Evolutionary conservation across 2,113 vertebrate genomes (phyloP).

Genomic region (Scytalopus superciliaris): DNA sequence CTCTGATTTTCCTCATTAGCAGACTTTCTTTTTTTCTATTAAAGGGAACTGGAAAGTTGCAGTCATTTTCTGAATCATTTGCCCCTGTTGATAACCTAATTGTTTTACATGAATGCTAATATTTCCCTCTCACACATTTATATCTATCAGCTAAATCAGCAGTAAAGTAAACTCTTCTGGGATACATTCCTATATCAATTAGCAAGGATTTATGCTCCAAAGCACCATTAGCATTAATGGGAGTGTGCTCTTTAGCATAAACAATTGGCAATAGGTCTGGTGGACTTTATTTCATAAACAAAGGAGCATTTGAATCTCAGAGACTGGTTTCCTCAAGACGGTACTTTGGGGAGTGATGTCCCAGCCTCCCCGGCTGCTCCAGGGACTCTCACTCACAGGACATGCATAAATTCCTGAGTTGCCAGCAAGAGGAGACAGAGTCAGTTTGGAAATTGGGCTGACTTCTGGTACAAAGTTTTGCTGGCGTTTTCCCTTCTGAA

Average conservation of each 20-base stretch:
- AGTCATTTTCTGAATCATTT: constrained; percentile 58
- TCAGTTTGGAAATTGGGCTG: not conserved
- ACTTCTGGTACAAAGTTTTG: not conserved
- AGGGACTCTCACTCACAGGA: not conserved
- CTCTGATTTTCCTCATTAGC: constrained; percentile 50
- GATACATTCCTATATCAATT: constrained; percentile 64
- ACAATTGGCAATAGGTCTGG: constrained; percentile 19
- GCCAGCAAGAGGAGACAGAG: not conserved
- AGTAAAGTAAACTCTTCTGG: constrained; percentile 59
- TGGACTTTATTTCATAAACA: constrained; percentile 56
- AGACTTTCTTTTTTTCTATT: not conserved
- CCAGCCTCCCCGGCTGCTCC: not conserved
- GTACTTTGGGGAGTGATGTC: not conserved
- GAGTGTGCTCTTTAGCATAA: constrained; percentile 59
- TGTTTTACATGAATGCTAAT: constrained; percentile 63
- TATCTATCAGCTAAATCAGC: constrained; percentile 66
- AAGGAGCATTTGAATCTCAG: not conserved
- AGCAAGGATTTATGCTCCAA: constrained; percentile 65
- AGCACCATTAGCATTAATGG: constrained; percentile 59
- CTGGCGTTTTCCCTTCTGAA: not conserved
- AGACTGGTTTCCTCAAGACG: not conserved
- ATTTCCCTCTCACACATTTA: constrained; percentile 57
- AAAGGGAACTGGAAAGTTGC: constrained; percentile 41
- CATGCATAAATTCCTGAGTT: not conserved
- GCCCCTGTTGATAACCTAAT: constrained; percentile 62